These are phyloP conservation scores for Machaerirhynchus nigripectus DNA, from an alignment of 2,113 vertebrate genomes.

Conservation along the genomic window DNA sequence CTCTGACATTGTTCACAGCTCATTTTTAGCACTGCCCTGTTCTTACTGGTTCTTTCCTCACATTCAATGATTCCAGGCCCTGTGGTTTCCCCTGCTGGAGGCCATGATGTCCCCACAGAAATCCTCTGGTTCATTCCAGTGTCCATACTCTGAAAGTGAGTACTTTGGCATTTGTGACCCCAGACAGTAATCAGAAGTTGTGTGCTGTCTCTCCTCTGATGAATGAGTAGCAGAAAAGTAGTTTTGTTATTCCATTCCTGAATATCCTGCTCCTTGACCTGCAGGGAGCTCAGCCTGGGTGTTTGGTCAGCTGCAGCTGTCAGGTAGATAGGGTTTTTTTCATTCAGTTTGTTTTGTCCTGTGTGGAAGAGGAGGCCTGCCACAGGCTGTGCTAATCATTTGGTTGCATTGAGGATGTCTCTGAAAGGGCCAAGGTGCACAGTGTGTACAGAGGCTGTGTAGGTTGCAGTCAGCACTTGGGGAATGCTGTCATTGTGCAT, in stretches of 20 bases:
- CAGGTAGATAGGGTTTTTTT: neutral
- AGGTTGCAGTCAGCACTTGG: neutral
- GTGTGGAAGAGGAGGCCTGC: neutral
- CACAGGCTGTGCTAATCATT: neutral
- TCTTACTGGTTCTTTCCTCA: neutral
- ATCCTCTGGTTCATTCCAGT: constrained; percentile 70
- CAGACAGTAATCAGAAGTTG: neutral
- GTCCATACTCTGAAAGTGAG: constrained; percentile 80
- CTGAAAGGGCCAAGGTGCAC: neutral
- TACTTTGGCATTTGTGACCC: neutral
- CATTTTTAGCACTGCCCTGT: neutral
- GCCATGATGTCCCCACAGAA: constrained; percentile 96
- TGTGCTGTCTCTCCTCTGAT: neutral
- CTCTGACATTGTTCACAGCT: neutral
- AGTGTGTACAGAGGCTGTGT: neutral
- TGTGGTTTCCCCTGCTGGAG: constrained; percentile 95
- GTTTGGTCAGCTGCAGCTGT: neutral
- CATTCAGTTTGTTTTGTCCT: neutral
- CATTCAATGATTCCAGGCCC: constrained; percentile 69
- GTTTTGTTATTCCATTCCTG: neutral
- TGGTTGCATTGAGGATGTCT: neutral
- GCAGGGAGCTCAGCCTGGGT: neutral
- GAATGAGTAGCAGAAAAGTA: neutral
- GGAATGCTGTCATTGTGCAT: neutral
- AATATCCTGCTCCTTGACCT: neutral